Evolutionary conservation across 2,888 invertebrate genomes (phyloP), one percentile per base, ranked within the genome.

Genomic region (Agriopis marginaria): DNA sequence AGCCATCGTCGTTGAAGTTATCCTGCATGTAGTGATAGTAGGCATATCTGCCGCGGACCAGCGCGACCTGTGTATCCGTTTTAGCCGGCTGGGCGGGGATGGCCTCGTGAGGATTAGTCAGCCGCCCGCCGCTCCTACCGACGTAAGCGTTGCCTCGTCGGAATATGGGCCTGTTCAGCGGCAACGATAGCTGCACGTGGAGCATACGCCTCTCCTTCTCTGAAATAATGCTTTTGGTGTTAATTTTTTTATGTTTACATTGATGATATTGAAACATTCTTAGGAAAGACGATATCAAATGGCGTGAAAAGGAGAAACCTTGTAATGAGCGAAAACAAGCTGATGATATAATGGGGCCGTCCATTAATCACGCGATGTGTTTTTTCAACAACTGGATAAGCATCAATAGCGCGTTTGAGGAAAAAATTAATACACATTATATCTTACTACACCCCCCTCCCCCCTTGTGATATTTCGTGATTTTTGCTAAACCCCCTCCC

Each of bases 11-110:
- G 88, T 99, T 97, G 86, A 98, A 96, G 77, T 96, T 95, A 83
- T 99, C 97, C 89, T 99, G 99, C 96, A 98, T 97, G 88, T 99
- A 99, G 89, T 99, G 99, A 86, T 98, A 97, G 90, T 99, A 99
- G 17, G 96, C 95, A 86, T 99, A 99, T 74, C 96, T 95, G 1
- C 99, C 99, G 74, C 96, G 95, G 3, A 99, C 96, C 44, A 97
- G 73, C 53, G 93, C 92, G 0, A 86, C 77, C 0, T 79, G 85
- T 0, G 85, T 84, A 49, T 89, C 89, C 0, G 80, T 77, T 66
- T 83, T 88, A 9, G 77, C 49, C 42, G 89, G 90, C 70, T 91
- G 86, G 0, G 87, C 69, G 0, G 90, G 77, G 9, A 97, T 85
- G 0, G 95, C 95, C 80, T 96, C 95, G 82, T 98, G 98, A 0